Evolutionary conservation across 2,888 invertebrate genomes (phyloP), one percentile per base, ranked within the genome.

Genomic region (Globia sparganii): DNA sequence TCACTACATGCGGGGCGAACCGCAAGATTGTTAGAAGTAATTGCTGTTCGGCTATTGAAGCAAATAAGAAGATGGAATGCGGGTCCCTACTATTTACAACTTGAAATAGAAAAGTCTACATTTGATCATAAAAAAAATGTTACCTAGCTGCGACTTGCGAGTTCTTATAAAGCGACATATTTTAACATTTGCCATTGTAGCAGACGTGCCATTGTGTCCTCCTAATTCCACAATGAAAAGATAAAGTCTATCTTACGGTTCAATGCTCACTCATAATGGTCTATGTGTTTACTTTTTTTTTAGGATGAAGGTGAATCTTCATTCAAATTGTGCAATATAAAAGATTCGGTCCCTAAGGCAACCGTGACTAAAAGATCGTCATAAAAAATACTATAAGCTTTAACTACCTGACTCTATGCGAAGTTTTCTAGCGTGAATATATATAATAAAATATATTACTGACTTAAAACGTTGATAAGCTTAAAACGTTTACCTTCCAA

Each of bases 11-110:
- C 95, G 95, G 95, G 95, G 93, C 90, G 89, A 93, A 94, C 95
- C 96, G 89, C 95, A 95, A 93, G 92, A 92, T 95, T 94, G 93
- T 95, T 96, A 95, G 94, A 94, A 93, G 91, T 96, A 95, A 96
- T 96, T 95, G 94, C 93, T 88, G 87, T 91, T 91, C 83, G 89
- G 88, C 91, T 93, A 92, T 94, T 92, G 91, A 90, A 91, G 90
- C 83, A 92, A 94, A 94, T 93, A 93, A 91, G 90, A 91, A 88
- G 86, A 78, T 87, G 86, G 90, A 92, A 96, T 96, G 95, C 96
- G 96, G 95, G 96, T 91, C 88, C 88, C 89, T 87, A 81, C 79
- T 88, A 91, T 91, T 89, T 91, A 81, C 67, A 89, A 90, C 88
- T 88, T 87, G 86, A 84, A 89, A 88, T 89, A 88, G 90, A 90